A percentile compares a stretch with the other conserved stretches of the same genome.
These are phyloP conservation scores for Atta cephalotes DNA, from an alignment of 1,140 invertebrate genomes.

Conservation along the genomic window DNA sequence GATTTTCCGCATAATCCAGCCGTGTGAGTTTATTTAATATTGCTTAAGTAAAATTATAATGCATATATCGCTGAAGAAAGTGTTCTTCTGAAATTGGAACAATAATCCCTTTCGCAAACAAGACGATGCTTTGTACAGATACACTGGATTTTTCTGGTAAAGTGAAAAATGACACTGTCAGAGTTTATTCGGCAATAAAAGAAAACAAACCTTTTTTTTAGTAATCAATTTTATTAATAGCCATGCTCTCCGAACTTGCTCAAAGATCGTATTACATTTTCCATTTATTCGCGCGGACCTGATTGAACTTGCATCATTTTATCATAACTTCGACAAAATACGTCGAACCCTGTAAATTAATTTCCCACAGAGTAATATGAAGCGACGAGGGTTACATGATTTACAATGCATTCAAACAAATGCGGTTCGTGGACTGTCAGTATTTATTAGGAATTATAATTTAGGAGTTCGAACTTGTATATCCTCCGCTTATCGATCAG, in stretches of 20 bases:
- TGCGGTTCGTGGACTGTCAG: not conserved
- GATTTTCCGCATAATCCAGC: not conserved
- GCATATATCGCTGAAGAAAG: not conserved
- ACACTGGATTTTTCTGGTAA: conserved; percentile 39
- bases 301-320: conserved; percentile 6
- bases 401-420: conserved; percentile 29
- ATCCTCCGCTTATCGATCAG: not conserved
- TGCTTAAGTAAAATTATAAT: not conserved
- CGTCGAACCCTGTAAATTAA: conserved; percentile 43
- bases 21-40: not conserved
- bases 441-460: conserved; percentile 33
- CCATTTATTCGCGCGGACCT: not conserved
- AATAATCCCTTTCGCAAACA: not conserved
- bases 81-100: not conserved
- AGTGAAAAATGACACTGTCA: conserved; percentile 65
- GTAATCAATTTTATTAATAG: conserved; percentile 59
- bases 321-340: conserved; percentile 40
- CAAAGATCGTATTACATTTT: conserved; percentile 45
- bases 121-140: not conserved
- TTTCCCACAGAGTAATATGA: conserved; percentile 24
- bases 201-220: conserved; percentile 60
- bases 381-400: conserved; percentile 50
- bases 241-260: conserved; percentile 10
- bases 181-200: conserved; percentile 75
- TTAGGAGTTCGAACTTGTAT: conserved; percentile 8